Conservation (phyloP, 2,888 invertebrate species). For the Notocelia uddmanniana region DNA sequence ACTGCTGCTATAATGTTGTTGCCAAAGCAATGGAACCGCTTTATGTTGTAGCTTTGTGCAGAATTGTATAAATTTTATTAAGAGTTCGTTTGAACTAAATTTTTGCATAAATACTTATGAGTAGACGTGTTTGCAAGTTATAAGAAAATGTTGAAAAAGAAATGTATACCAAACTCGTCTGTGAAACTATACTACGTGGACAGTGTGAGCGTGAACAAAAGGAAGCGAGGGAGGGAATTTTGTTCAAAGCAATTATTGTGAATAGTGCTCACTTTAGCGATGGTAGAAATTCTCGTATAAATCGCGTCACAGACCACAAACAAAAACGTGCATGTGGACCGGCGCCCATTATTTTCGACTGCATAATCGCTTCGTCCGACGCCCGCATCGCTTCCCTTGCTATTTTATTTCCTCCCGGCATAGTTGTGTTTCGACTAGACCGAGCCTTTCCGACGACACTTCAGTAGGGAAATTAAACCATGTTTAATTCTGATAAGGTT, state of each 20-base stretch:
- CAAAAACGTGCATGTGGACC: constrained; percentile 86
- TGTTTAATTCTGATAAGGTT: constrained; percentile 84
- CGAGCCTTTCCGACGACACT: constrained; percentile 74
- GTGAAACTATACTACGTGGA: constrained; percentile 23
- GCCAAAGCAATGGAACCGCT: constrained; percentile 56
- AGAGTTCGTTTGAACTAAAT: not conserved
- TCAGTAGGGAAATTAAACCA: constrained; percentile 82
- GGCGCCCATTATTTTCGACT: constrained; percentile 85
- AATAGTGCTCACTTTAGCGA: constrained; percentile 84
- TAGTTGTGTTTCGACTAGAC: constrained; percentile 82
- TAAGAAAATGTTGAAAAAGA: constrained; percentile 15
- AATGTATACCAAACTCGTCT: not conserved
- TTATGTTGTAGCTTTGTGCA: constrained; percentile 1
- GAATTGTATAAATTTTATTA: constrained; percentile 48
- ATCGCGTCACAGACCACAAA: constrained; percentile 86
- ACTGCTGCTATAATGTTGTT: constrained; percentile 59
- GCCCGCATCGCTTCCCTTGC: constrained; percentile 84
- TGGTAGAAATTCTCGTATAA: constrained; percentile 84
- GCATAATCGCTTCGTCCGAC: constrained; percentile 86
- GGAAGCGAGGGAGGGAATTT: constrained; percentile 73
- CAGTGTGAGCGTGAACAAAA: constrained; percentile 65
- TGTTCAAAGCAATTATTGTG: constrained; percentile 84
- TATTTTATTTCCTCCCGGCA: constrained; percentile 84
- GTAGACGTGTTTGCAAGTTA: not conserved
- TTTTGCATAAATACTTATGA: not conserved